Percentiles rank a stretch among this genome's conserved stretches.
These are phyloP conservation scores for Australoheros scitulus DNA, from an alignment of 2,113 vertebrate species.

Conservation along the genomic window DNA sequence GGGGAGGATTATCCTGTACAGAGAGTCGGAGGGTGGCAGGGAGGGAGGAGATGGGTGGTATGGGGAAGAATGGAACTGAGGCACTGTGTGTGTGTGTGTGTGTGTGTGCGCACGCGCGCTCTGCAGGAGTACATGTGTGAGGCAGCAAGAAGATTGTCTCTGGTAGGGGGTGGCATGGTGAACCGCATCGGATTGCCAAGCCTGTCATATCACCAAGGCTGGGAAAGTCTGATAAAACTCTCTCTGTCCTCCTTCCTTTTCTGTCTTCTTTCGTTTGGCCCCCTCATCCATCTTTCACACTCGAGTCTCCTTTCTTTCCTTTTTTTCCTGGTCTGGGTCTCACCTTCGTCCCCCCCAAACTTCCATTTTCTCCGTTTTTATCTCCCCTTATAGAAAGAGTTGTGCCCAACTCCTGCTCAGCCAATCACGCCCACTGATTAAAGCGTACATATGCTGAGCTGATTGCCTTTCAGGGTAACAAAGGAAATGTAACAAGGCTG, in stretches of 20 bases:
- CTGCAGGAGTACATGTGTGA: constrained; percentile 42
- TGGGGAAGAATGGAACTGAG: constrained; percentile 25
- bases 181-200: constrained; percentile 57
- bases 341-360: constrained; percentile 27
- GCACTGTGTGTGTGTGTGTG: constrained; percentile 25
- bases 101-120: neutral
- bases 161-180: constrained; percentile 65
- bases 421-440: neutral
- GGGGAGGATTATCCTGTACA: constrained; percentile 64
- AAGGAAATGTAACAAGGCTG: constrained; percentile 25
- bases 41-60: constrained; percentile 21
- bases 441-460: neutral
- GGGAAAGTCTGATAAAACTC: constrained; percentile 71
- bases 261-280: constrained; percentile 19
- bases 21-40: constrained; percentile 39
- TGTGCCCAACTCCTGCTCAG: neutral
- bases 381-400: neutral
- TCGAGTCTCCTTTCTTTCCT: neutral
- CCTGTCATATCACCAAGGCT: constrained; percentile 63
- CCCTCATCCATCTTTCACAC: neutral
- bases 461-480: constrained; percentile 53
- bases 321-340: neutral
- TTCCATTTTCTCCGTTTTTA: neutral
- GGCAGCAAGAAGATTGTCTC: constrained; percentile 60
- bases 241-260: constrained; percentile 19